Base-by-base conservation (phyloP, 2,113 vertebrate genomes). In the Sebastes fasciatus region DNA sequence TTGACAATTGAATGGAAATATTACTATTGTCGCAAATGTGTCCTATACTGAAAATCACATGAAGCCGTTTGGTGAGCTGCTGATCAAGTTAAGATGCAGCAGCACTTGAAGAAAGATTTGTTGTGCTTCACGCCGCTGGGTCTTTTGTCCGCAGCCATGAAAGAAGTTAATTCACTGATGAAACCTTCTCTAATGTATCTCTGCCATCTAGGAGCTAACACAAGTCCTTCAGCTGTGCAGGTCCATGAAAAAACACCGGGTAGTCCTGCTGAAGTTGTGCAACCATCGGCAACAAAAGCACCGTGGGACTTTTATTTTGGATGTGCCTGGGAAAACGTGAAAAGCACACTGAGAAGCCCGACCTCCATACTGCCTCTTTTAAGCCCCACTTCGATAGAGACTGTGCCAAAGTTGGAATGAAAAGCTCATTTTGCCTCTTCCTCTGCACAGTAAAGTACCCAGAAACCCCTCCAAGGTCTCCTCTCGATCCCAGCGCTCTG, bases 351-450 rank as follows among this genome's bases (percentile, higher is more conserved):
- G 88, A 92, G 89, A 83, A 90, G 90, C 87, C 68, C 46, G 71
- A 84, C 77, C 74, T 91, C 80, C 69, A 85, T 61, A 64, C 88
- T 65, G 85, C 81, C 89, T 90, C 88, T 87, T 92, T 92, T 90
- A 84, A 93, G 83, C 74, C 82, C 84, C 77, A 55, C 60, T 87
- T 78, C 65, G 87, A 89, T 83, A 79, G 82, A 90, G 87, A 79
- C 61, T 70, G 74, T 94, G 93, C 94, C 94, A 96, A 91, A 82
- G 91, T 74, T 74, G 45, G 78, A 92, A 94, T 91, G 84, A 95
- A 95, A 95, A 93, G 91, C 93, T 94, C 79, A 82, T 95, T 95
- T 93, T 93, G 82, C 88, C 74, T 90, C 83, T 90, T 85, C 71
- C 79, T 84, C 84, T 76, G 79, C 91, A 86, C 86, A 91, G 80